Evolutionary conservation across 2,888 invertebrate species (phyloP), one percentile per base, ranked within the genome.

Genomic region (Tanytarsus gracilentus): DNA sequence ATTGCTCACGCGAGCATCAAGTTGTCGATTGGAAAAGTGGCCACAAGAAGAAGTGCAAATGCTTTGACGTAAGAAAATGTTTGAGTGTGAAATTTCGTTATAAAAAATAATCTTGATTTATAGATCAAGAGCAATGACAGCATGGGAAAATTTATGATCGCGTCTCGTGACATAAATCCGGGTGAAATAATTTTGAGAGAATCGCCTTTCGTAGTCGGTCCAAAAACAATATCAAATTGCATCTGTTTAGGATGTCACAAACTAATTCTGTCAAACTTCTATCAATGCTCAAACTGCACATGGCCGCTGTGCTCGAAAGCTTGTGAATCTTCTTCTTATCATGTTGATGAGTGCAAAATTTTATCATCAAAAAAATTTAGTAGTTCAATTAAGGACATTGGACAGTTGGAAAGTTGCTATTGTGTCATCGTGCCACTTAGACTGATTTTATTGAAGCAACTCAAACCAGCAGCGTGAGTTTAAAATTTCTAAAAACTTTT

Each of bases 1-100:
- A 87, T 70, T 87, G 87, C 70, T 78, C 81, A 33, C 78, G 78
- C 65, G 82, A 82, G 3, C 86, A 87, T 67, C 86, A 86, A 68
- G 83, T 83, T 69, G 72, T 79, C 63, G 81, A 85, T 69, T 87
- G 86, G 86, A 78, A 80, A 63, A 78, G 79, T 67, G 79, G 77
- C 1, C 87, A 87, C 71, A 84, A 82, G 67, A 71, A 71, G 61
- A 76, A 78, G 67, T 86, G 86, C 70, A 78, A 71, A 65, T 73
- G 73, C 65, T 74, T 69, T 63, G 72, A 73, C 68, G 67, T 74
- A 61, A 53, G 5, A 4, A 1, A 14, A 21, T 21, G 48, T 33
- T 36, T 39, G 23, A 23, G 36, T 11, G 6, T 9, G 14, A 7
- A 7, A 14, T 51, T 4, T 50, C 27, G n/a, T n/a, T 27, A 7